Base-by-base conservation (phyloP, 2,888 invertebrate genomes). In the Eilema griseolum region DNA sequence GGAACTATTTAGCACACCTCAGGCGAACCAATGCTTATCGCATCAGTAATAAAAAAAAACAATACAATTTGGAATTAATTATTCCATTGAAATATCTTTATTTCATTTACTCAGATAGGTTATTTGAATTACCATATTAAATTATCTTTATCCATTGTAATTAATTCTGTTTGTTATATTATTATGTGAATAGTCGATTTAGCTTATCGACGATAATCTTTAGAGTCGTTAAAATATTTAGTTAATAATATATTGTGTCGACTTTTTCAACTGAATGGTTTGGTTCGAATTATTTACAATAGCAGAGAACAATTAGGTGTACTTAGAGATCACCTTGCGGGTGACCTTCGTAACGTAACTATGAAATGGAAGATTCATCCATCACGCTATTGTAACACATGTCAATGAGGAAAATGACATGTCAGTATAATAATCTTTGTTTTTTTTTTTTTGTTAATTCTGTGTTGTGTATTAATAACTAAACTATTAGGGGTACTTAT, bases 341-440 rank as follows among this genome's bases (percentile, higher is more conserved):
- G 33, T 60, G 20, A 37, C 68, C 68, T 68, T 68, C 23, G 56
- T 24, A 33, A n/a, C 63, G 20, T 62, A 37, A 57, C 33, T 61
- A 68, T 37, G 41, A 68, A 68, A 63, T 61, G 28, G 68, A 59
- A 62, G 63, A 63, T 41, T 14, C 0, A 68, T 68, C 61, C n/a
- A 63, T 62, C 68, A 63, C 10, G 33, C 52, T 56, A 24, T 62
- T 62, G 63, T 57, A 33, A 41, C 11, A 52, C 23, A 7, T 67
- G 67, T 68, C 62, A 68, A 63, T 62, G 62, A 24, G 62, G 24
- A 62, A 57, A 68, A 68, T 62, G 26, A 37, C 10, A 62, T 20
- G 16, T 59, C 41, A 41, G 41, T 33, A n/a, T 41, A 3, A 14
- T 57, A 11, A n/a, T n/a, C n/a, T n/a, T n/a, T n/a, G n/a, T n/a